Evolutionary conservation across 1,140 invertebrate species (phyloP), one percentile per base, ranked within the genome.

Genomic region (Microplitis mediator): DNA sequence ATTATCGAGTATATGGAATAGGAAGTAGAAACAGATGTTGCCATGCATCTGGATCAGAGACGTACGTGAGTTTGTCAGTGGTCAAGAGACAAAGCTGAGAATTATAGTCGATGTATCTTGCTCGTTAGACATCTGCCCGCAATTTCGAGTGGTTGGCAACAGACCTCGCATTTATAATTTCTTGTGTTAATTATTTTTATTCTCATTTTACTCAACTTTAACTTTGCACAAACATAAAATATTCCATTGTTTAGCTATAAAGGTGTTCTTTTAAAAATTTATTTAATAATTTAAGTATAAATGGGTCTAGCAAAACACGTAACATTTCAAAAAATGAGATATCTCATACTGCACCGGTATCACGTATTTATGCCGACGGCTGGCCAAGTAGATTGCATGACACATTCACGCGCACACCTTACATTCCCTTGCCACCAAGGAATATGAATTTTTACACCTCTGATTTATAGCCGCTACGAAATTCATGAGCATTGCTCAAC

Each of bases 401-500:
- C 60, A 62, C 60, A 62, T 62, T 62, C 60, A 31, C 31, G 14
- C 32, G 34, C 31, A 31, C 32, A 31, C 32, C 31, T 62, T 36
- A 31, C 35, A 36, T 35, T 62, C n/a, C 35, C 32, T 4, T 35
- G 35, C 31, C 35, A 56, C 23, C 31, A 34, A 62, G 31, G 60
- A 35, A 62, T 62, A 62, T 62, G 60, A 62, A 62, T 62, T 35
- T 62, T 62, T 62, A 62, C 60, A 62, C 60, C 60, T 62, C 14
- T 62, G 60, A 62, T 62, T 62, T 62, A 62, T 62, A 62, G 60
- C 11, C 9, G n/a, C 60, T 62, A 62, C 31, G 35, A 62, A 62
- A 62, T 62, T 62, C 60, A 62, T 62, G 60, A 62, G 60, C 4
- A 62, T 31, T 23, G 56, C 56, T 45, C 39, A 11, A 11, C 39